Evolutionary conservation across 2,113 vertebrate species (phyloP), one percentile per base, ranked within the genome.

Genomic region (Morone chrysops): DNA sequence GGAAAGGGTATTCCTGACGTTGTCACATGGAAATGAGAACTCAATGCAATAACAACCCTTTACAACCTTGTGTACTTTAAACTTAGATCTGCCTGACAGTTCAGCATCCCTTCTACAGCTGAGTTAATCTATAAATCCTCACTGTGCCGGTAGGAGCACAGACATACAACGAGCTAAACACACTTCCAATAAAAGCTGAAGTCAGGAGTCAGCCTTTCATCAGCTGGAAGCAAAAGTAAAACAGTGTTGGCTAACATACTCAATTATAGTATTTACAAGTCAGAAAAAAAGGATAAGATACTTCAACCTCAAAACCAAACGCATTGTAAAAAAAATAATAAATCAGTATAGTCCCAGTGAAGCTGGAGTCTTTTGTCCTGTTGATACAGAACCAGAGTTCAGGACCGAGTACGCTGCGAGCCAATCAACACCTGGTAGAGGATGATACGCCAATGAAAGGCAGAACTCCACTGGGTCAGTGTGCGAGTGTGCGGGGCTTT

Each of bases 401-500:
- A 65, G 31, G 14, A 63, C 10, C 59, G 59, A 73, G 67, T 25
- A 41, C 48, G 11, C 20, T 68, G 43, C 54, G 61, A 80, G 47
- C 54, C 66, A 69, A 76, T 79, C 66, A 60, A 20, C 57, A 77
- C 65, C 51, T 22, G 61, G 47, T 51, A 61, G 62, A 61, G 63
- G 31, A 45, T 18, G 1, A 61, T 22, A 17, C 47, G 61, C 65
- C 31, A 68, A 48, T 43, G 45, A 36, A 54, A 78, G 40, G 51
- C 53, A 45, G 47, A 71, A 71, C 18, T 68, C 54, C 50, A 54
- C 38, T 11, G 40, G 22, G 56, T 61, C 43, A 75, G 81, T 9
- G 53, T 60, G 77, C 36, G 54, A 47, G 41, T 16, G 73, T 51
- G 61, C 59, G 56, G 66, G 45, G 36, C 65, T 86, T 87, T 92